Percentiles rank a stretch among this genome's conserved stretches.
Evolutionary conservation across 2,113 vertebrate species (phyloP).

Genomic region (Baryphthengus martii): DNA sequence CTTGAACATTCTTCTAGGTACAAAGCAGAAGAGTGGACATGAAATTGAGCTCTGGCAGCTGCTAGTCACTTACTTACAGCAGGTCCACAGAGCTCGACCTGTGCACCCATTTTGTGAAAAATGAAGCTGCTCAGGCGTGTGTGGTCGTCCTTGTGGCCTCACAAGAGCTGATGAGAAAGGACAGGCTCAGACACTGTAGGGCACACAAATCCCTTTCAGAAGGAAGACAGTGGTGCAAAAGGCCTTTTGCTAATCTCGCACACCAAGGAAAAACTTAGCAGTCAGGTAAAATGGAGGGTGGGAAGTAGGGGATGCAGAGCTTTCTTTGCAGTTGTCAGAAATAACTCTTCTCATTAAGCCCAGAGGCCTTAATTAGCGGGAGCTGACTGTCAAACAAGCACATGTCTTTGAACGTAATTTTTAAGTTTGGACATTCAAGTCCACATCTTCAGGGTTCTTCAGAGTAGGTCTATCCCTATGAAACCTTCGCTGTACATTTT

Average conservation of each 20-base stretch:
- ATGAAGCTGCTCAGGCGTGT: rapidly evolving
- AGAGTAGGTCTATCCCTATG: neutral
- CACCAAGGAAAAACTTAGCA: neutral
- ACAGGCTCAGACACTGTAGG: neutral
- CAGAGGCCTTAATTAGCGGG: neutral
- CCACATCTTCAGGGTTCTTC: neutral
- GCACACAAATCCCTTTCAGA: neutral
- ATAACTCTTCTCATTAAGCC: neutral
- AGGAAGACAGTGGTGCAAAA: neutral
- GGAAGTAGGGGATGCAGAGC: neutral
- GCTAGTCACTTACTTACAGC: neutral
- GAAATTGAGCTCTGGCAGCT: neutral
- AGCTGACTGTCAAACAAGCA: neutral
- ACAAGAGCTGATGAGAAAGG: rapidly evolving
- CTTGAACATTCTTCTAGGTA: neutral
- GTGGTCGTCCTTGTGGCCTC: rapidly evolving
- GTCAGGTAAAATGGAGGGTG: neutral
- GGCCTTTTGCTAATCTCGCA: neutral
- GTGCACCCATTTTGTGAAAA: rapidly evolving
- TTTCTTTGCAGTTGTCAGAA: neutral
- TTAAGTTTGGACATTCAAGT: neutral
- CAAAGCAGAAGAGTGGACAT: neutral
- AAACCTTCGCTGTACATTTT: neutral
- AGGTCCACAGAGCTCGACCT: neutral
- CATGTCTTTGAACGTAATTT: neutral